Evolutionary conservation across 2,797 vertebrate genomes (phyloP).

Genomic region (Artibeus jamaicensis): DNA sequence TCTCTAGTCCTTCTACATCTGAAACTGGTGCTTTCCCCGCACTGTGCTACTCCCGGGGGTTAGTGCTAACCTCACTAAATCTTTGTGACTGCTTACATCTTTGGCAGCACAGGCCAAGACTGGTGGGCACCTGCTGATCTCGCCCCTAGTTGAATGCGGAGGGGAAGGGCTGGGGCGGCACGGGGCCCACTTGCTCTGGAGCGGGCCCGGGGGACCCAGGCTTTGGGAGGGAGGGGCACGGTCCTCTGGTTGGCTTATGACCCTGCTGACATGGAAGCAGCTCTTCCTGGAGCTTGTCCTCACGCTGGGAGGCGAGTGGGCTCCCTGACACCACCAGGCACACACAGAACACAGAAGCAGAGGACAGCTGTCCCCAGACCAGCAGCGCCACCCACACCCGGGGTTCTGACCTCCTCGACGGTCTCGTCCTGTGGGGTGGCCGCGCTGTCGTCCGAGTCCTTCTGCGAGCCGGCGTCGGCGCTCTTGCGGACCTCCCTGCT

Average conservation of each 20-base stretch:
- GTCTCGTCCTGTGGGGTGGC: conserved; percentile 98
- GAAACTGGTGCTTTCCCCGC: neutral
- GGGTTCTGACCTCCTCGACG: conserved; percentile 91
- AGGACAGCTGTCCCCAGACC: neutral
- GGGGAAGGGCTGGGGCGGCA: fast-evolving
- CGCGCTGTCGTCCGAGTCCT: conserved; percentile 97
- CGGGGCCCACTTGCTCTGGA: neutral
- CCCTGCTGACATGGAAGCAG: neutral
- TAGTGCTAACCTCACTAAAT: neutral
- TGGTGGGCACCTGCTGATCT: fast-evolving
- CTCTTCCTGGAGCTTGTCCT: no score
- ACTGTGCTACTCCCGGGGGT: neutral
- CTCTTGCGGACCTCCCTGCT: conserved; percentile 96
- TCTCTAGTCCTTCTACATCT: neutral
- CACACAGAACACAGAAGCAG: neutral
- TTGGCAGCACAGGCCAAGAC: neutral
- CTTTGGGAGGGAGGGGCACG: fast-evolving
- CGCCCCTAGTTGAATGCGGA: neutral
- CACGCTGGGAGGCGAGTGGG: neutral
- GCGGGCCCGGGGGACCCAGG: neutral
- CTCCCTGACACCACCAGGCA: neutral
- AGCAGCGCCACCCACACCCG: neutral
- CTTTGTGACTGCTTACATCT: neutral
- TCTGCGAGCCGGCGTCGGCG: conserved; percentile 92
- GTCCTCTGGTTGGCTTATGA: neutral